phyloP scores from a whole-genome alignment of 2,113 vertebrate genomes.

The Australoheros scitulus region DNA sequence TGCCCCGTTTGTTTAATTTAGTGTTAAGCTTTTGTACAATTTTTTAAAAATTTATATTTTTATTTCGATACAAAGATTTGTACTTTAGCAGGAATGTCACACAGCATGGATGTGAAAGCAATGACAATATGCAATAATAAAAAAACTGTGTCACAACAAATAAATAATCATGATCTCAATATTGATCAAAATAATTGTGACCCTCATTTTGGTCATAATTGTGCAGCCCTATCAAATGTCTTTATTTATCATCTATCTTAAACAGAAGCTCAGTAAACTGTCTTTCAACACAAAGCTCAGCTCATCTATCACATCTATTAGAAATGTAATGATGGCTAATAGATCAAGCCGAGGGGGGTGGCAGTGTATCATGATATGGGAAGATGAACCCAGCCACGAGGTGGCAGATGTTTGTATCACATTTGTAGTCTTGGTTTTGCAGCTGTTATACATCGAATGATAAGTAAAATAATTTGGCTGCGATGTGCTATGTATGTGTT shows the following conservation, averaged over 20 bases:
- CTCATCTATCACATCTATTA: background rate
- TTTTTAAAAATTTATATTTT: background rate
- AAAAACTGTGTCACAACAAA: too few species aligned
- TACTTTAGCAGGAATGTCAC: too few species aligned
- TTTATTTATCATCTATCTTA: background rate
- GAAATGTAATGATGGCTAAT: background rate
- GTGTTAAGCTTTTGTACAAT: background rate
- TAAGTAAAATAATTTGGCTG: background rate
- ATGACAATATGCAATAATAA: too few species aligned
- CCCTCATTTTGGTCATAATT: background rate
- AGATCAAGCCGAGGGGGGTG: background rate
- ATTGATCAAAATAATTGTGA: background rate
- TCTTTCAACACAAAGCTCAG: background rate
- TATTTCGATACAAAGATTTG: too few species aligned
- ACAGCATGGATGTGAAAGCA: too few species aligned
- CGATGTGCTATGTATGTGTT: conserved; percentile 15
- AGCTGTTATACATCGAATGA: background rate
- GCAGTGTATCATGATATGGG: background rate
- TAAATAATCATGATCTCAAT: background rate
- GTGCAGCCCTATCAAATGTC: background rate
- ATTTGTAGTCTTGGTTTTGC: background rate
- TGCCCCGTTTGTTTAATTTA: background rate
- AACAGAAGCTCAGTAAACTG: background rate
- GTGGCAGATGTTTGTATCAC: background rate
- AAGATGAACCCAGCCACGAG: background rate